Base-by-base conservation (phyloP, 2,888 invertebrate species). In the Suillia variegata region DNA sequence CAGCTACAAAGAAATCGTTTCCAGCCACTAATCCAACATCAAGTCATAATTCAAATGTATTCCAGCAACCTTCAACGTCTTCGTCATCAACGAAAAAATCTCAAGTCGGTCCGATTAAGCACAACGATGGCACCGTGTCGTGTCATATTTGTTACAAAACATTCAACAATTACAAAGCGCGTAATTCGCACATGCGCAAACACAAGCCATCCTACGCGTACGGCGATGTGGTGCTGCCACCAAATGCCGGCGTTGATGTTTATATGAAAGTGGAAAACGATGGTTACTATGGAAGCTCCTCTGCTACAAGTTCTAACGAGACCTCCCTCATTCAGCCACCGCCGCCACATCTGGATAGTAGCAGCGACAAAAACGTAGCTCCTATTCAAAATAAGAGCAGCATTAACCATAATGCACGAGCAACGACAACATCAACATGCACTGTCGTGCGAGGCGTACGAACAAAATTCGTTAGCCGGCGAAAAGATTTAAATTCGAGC, bases 151-250 rank as follows among this genome's bases (percentile, higher is more conserved):
- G 76, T 38, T 51, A 62, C 10, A 69, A 69, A 59, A 64, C 65
- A 4, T 77, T 75, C 62, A 66, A 71, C 17, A 75, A 74, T 52
- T 67, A 71, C 26, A 68, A 71, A 26, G 73, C 74, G 6, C 69
- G 72, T n/a, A 77, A 77, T 58, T 74, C 75, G 2, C 76, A 77
- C 49, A 76, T 76, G 76, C 69, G 75, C 4, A 70, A 67, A 15
- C 76, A 76, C 50, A 75, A 75, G 38, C 65, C 67, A 3, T 53
- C 61, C 2, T 51, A 55, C 13, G 55, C 56, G 1, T 64, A 54
- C 50, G 58, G 57, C 1, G 61, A 62, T 26, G 20, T 54, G 21
- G 53, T 56, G 48, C 20, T 64, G 15, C 31, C 62, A 22, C 47
- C 59, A 21, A 45, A 57, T 45, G 31, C 56, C 15, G 21, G 42